phyloP scores from a whole-genome alignment of 2,113 vertebrate species.

The Cacatua alba region DNA sequence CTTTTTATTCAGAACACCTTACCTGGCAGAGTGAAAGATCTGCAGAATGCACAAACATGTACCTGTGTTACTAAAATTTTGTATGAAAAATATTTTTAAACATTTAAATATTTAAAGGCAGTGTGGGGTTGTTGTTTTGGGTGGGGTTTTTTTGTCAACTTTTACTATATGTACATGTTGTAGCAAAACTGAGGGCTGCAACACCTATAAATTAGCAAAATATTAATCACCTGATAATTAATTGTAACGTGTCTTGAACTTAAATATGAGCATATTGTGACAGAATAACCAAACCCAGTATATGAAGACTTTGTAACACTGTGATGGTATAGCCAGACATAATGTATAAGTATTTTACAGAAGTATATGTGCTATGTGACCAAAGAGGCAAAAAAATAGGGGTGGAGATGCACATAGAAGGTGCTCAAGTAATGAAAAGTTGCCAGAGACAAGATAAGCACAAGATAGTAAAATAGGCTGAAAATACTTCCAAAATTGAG shows the following conservation, averaged over 20 bases:
- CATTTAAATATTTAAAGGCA: neutral
- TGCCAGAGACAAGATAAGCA: neutral
- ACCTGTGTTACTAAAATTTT: neutral
- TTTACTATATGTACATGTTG: neutral
- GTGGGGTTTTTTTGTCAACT: fast-evolving
- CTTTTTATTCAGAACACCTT: neutral
- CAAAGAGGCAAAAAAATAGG: neutral
- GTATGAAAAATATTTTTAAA: neutral
- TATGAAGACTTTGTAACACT: neutral
- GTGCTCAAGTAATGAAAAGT: neutral
- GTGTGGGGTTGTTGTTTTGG: neutral
- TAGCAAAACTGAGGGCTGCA: neutral
- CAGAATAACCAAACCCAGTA: neutral
- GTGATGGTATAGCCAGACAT: neutral
- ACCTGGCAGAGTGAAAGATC: neutral
- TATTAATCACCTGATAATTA: neutral
- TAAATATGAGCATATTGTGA: neutral
- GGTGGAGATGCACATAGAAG: neutral
- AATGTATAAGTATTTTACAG: neutral
- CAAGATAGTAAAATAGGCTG: neutral
- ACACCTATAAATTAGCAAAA: neutral
- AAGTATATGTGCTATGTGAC: neutral
- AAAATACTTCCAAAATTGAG: neutral
- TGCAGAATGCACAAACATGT: neutral
- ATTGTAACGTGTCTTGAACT: neutral